Conservation (phyloP, 2,113 vertebrate species). For the Nothobranchius kuhntae region DNA sequence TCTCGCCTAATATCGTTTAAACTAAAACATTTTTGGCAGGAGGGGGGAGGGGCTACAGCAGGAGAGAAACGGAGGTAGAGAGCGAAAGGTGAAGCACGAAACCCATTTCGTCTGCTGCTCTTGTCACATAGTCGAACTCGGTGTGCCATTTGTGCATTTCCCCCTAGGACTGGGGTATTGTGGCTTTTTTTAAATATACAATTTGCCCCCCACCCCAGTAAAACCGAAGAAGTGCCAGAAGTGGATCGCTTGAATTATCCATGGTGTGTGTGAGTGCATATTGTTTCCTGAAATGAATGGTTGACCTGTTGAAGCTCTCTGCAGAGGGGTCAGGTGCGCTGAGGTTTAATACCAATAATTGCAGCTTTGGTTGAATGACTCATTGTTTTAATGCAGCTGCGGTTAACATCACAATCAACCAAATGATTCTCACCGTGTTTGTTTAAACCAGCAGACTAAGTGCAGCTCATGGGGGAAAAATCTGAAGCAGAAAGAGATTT, state of each 20-base stretch:
- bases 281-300: slow-evolving; percentile 48
- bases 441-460: slow-evolving; percentile 28
- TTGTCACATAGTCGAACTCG: slow-evolving; percentile 10
- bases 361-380: slow-evolving; percentile 62
- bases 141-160: slow-evolving; percentile 16
- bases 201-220: slow-evolving; percentile 4
- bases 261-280: slow-evolving; percentile 20
- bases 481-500: not conserved
- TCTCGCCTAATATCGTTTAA: slow-evolving; percentile 67
- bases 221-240: slow-evolving; percentile 22
- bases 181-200: not conserved
- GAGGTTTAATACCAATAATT: slow-evolving; percentile 71
- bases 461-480: not conserved
- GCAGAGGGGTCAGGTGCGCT: slow-evolving; percentile 34
- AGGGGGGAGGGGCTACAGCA: slow-evolving; percentile 12
- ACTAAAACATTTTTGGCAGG: slow-evolving; percentile 58
- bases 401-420: slow-evolving; percentile 65
- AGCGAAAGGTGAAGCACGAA: slow-evolving; percentile 30
- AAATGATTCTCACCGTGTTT: slow-evolving; percentile 41
- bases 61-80: slow-evolving; percentile 13
- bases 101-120: slow-evolving; percentile 50
- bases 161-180: slow-evolving; percentile 9
- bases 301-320: slow-evolving; percentile 57
- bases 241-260: slow-evolving; percentile 48
- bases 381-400: slow-evolving; percentile 74